Percentiles rank a stretch among this genome's conserved stretches.
These are phyloP conservation scores for Caenorhabditis sp. DNA, from an alignment of 2,888 invertebrate species.

Conservation along the genomic window DNA sequence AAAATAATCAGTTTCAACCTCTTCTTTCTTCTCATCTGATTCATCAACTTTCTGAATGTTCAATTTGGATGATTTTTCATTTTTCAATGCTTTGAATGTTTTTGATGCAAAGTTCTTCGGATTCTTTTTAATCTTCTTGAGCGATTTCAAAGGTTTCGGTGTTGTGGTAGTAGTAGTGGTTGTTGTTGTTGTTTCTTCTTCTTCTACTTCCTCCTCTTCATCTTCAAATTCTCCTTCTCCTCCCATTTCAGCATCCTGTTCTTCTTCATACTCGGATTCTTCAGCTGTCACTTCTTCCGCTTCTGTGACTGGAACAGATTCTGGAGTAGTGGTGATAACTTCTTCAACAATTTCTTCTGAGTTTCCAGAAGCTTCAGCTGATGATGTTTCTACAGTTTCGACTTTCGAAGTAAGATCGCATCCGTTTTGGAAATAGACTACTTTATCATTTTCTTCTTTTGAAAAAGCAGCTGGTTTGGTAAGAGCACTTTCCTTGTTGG, in stretches of 20 bases:
- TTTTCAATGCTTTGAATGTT: conserved; percentile 40
- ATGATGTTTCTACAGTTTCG: background rate
- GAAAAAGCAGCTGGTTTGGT: conserved; percentile 49
- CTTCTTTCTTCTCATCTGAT: conserved; percentile 9
- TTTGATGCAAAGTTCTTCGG: conserved; percentile 52
- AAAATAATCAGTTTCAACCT: conserved; percentile 50
- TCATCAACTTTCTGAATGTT: conserved; percentile 11
- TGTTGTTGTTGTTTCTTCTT: conserved; percentile 16
- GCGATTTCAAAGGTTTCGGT: conserved; percentile 2
- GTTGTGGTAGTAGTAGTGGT: conserved; percentile 18
- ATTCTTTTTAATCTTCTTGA: conserved; percentile 37
- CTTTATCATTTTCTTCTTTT: conserved; percentile 48
- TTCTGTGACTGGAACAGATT: conserved; percentile 14
- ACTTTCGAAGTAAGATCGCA: conserved; percentile 31
- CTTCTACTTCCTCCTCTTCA: conserved; percentile 19
- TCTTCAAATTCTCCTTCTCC: background rate
- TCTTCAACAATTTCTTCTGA: conserved; percentile 17
- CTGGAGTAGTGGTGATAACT: too few relatives aligned
- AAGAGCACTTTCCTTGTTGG: conserved; percentile 66
- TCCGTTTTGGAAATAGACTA: conserved; percentile 69
- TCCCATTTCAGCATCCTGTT: conserved; percentile 5
- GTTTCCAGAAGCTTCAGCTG: conserved; percentile 9
- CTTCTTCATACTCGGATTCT: conserved; percentile 8
- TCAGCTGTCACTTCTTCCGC: conserved; percentile 3
- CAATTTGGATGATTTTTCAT: conserved; percentile 13